These are phyloP conservation scores for Cryptus viduatorius DNA, from an alignment of 2,888 invertebrate species.

Conservation along the genomic window DNA sequence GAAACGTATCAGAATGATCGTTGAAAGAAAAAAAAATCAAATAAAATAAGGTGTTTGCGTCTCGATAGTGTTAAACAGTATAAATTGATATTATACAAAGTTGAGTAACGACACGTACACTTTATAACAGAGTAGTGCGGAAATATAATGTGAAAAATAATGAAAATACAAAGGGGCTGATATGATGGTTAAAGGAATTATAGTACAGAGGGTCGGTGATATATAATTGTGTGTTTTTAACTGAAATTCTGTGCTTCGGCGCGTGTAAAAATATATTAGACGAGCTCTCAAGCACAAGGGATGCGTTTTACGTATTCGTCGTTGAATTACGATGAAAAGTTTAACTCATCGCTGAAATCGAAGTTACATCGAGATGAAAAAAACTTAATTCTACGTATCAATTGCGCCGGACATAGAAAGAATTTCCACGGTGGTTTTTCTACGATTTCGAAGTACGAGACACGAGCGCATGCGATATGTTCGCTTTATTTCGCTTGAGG, in stretches of 20 bases:
- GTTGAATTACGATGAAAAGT: slow-evolving; percentile 1
- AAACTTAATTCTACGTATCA: slow-evolving; percentile 49
- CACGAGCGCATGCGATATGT: slow-evolving; percentile 18
- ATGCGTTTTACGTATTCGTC: slow-evolving; percentile 13
- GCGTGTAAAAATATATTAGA: neutral
- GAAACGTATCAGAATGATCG: slow-evolving; percentile 45
- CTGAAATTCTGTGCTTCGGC: slow-evolving; percentile 34
- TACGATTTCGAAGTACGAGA: slow-evolving; percentile 39
- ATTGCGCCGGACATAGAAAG: slow-evolving; percentile 38
- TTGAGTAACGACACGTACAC: slow-evolving; percentile 38
- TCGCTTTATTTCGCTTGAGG: slow-evolving; percentile 7
- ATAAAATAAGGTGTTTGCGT: slow-evolving; percentile 26
- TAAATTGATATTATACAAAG: slow-evolving; percentile 54
- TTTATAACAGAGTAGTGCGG: slow-evolving; percentile 36
- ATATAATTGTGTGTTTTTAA: slow-evolving; percentile 25
- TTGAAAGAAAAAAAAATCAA: slow-evolving; percentile 39
- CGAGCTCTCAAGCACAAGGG: slow-evolving; percentile 18
- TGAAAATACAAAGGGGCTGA: slow-evolving; percentile 39
- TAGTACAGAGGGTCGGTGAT: slow-evolving; percentile 39
- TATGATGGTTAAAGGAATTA: slow-evolving; percentile 47
- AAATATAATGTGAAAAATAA: slow-evolving; percentile 30
- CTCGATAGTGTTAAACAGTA: slow-evolving; percentile 47
- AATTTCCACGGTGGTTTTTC: slow-evolving; percentile 21
- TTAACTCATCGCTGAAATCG: neutral
- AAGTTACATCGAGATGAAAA: slow-evolving; percentile 24